Percentiles rank a stretch among this genome's conserved stretches.
phyloP scores from a whole-genome alignment of 2,113 vertebrate species.

The Patagioenas fasciata region DNA sequence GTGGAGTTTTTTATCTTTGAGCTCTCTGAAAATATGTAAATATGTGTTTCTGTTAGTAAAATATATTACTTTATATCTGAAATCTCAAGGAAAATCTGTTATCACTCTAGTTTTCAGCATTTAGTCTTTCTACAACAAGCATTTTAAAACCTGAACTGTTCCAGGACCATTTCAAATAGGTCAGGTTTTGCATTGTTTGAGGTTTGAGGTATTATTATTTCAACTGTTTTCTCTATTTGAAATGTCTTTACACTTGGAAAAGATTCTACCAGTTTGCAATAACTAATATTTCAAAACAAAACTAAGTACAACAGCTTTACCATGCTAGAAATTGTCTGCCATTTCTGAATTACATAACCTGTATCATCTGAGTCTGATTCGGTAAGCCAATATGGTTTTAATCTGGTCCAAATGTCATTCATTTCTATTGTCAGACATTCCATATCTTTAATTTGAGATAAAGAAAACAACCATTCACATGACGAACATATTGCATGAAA shows the following conservation, averaged over 20 bases:
- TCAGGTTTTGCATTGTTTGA: neutral
- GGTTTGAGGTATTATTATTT: neutral
- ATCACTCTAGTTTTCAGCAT: neutral
- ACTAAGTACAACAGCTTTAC: neutral
- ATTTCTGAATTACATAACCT: neutral
- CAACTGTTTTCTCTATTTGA: neutral
- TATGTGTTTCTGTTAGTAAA: neutral
- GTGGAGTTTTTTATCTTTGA: neutral
- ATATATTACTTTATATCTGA: neutral
- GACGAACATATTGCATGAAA: neutral
- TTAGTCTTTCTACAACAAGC: neutral
- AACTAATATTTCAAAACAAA: neutral
- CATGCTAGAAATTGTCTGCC: neutral
- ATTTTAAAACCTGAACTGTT: neutral
- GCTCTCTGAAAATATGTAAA: neutral
- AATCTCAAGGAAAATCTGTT: neutral
- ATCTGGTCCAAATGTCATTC: conserved; percentile 8
- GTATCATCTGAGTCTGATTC: neutral
- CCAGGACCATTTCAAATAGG: neutral
- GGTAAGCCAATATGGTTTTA: neutral
- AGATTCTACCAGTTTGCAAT: neutral
- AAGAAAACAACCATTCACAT: neutral
- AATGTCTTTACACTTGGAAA: neutral
- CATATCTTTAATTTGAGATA: conserved; percentile 9
- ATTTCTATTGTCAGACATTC: neutral